phyloP scores from a whole-genome alignment of 2,888 invertebrate genomes.

The Pemphredon lugubris region DNA sequence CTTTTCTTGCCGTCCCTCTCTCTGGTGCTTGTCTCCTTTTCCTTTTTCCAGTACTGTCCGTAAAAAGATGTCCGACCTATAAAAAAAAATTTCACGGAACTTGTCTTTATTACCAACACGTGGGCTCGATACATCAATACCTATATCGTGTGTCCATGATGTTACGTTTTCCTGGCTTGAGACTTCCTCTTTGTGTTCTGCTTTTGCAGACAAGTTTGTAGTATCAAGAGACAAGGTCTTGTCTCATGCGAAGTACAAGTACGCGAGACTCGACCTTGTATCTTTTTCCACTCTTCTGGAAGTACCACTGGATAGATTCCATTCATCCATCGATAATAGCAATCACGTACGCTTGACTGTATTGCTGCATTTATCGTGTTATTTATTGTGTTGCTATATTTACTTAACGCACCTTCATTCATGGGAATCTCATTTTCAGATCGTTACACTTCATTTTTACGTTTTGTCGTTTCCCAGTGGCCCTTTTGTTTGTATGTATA shows the following conservation, averaged over 20 bases:
- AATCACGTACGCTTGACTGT: conserved; percentile 35
- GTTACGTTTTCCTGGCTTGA: conserved; percentile 29
- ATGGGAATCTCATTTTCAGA: conserved; percentile 2
- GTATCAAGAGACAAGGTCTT: no score
- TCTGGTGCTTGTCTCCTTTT: neutral
- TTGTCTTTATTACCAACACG: no score
- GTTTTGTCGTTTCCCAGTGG: neutral
- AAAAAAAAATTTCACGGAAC: no score
- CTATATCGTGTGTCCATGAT: conserved; percentile 46
- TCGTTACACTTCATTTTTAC: conserved; percentile 5
- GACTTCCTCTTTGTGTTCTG: conserved; percentile 43
- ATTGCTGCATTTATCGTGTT: no score
- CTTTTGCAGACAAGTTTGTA: conserved; percentile 21
- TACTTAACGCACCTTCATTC: conserved; percentile 20
- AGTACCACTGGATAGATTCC: conserved; percentile 14
- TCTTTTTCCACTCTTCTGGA: conserved; percentile 14
- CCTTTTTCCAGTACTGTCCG: no score
- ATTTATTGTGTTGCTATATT: neutral
- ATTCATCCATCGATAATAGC: conserved; percentile 20
- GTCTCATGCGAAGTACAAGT: no score
- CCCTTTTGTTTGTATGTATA: conserved; percentile 12
- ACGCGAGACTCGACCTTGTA: no score
- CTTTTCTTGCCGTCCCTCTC: neutral
- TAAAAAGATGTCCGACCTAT: no score
- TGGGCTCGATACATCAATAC: no score